Base-by-base conservation (phyloP, 2,797 vertebrate genomes). In the Mico argentatus region DNA sequence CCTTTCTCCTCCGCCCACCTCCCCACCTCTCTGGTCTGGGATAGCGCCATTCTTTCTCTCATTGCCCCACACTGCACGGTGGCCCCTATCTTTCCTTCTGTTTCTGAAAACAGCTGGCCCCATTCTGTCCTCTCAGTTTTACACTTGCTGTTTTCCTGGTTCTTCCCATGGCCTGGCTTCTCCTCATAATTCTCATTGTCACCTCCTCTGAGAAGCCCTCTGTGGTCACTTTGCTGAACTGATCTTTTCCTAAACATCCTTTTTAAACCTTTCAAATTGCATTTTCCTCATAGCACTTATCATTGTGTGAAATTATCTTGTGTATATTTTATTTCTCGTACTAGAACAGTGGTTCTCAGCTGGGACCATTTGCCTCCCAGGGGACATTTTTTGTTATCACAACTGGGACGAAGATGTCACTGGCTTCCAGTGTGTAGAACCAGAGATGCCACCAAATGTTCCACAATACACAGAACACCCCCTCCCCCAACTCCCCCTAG, bases 401-500 rank as follows among this genome's bases (percentile, higher is more conserved):
- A 72, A 6, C 24, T 64, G 26, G 7, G 27, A 27, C 77, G 14
- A 76, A 15, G 33, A 27, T 87, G 3, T 26, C 27, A 11, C 73
- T 61, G 46, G 64, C 39, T 30, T 88, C 33, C 39, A 39, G 61
- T 1, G 1, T 48, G 39, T 13, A 64, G 81, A 70, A 52, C 13
- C 4, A 20, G 17, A 22, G 48, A 44, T 7, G 15, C 33, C 9
- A 14, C 55, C 52, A 4, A 52, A 20, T 64, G 9, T 33, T 27
- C 48, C 39, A 6, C 39, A 57, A 0, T n/a, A 36, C 72, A 15
- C 13, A 50, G 3, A 67, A 27, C 17, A 26, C 9, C 6, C 14
- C 2, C 19, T 8, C 12, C 3, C 14, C 4, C 19, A 8, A 1
- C 0, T 39, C 13, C 57, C 24, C 30, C 3, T 24, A 6, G 3